Conservation (phyloP, 2,888 invertebrate species). For the Pelosia muscerda region DNA sequence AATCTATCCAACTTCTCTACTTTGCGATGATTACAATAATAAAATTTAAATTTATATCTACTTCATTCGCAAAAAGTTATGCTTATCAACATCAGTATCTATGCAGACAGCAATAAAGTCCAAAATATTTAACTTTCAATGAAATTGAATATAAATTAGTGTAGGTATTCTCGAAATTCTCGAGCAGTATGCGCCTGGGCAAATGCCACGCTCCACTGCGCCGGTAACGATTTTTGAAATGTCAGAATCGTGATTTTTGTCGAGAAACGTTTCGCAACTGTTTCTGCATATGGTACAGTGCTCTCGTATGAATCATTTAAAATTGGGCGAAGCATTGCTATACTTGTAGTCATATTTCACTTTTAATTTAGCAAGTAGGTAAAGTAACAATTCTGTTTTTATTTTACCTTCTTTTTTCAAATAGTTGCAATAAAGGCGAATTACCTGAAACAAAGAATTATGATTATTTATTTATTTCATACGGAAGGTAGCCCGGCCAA, state of each 20-base stretch:
- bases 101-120: constrained; percentile 18
- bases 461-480: not conserved
- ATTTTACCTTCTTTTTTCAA: not conserved
- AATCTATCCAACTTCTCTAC: constrained; percentile 23
- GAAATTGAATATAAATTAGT: constrained; percentile 39
- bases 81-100: constrained; percentile 28
- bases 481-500: no score
- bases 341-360: not conserved
- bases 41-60: constrained; percentile 33
- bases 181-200: constrained; percentile 70
- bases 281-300: constrained; percentile 34
- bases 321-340: not conserved
- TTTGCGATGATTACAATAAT: constrained; percentile 40
- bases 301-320: constrained; percentile 41
- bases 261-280: constrained; percentile 78
- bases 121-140: constrained; percentile 26
- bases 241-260: constrained; percentile 85
- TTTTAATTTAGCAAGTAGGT: constrained; percentile 9
- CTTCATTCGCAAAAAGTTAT: constrained; percentile 16
- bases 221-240: constrained; percentile 79
- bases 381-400: no score
- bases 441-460: constrained; percentile 35
- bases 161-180: constrained; percentile 59
- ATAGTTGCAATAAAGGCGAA: not conserved
- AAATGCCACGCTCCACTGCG: constrained; percentile 80